Conservation (phyloP, 2,797 vertebrate species). For the Champsocephalus gunnari region DNA sequence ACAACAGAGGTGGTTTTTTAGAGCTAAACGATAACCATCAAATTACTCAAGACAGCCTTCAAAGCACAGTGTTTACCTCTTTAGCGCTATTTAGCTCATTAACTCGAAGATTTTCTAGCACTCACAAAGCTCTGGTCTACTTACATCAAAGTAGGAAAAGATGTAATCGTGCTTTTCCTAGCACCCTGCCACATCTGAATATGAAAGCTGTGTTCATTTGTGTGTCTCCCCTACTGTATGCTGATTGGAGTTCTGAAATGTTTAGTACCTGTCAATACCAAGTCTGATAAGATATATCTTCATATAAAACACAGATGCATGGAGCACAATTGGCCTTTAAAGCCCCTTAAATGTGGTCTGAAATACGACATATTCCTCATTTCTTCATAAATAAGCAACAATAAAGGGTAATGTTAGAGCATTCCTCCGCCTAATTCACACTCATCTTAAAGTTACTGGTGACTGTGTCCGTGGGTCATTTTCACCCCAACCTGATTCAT, state of each 20-base stretch:
- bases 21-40: constrained; percentile 28
- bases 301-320: neutral
- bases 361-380: neutral
- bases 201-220: constrained; percentile 4
- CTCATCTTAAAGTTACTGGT: neutral
- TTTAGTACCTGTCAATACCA: neutral
- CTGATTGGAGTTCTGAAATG: neutral
- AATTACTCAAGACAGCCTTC: constrained; percentile 25
- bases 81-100: constrained; percentile 27
- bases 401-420: neutral
- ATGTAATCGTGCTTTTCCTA: constrained; percentile 8
- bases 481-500: neutral
- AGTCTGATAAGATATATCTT: neutral
- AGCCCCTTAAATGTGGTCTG: neutral
- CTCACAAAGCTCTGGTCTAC: constrained; percentile 13
- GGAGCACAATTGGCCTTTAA: neutral
- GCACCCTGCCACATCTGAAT: neutral
- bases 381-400: neutral
- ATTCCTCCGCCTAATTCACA: neutral
- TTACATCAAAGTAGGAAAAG: constrained; percentile 17
- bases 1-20: constrained; percentile 20
- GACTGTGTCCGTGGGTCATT: neutral
- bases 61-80: constrained; percentile 37
- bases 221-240: neutral
- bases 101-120: constrained; percentile 14